A percentile compares a stretch with the other conserved stretches of the same genome.
These are phyloP conservation scores for Apteryx mantelli DNA, from an alignment of 2,113 vertebrate genomes.

Conservation along the genomic window DNA sequence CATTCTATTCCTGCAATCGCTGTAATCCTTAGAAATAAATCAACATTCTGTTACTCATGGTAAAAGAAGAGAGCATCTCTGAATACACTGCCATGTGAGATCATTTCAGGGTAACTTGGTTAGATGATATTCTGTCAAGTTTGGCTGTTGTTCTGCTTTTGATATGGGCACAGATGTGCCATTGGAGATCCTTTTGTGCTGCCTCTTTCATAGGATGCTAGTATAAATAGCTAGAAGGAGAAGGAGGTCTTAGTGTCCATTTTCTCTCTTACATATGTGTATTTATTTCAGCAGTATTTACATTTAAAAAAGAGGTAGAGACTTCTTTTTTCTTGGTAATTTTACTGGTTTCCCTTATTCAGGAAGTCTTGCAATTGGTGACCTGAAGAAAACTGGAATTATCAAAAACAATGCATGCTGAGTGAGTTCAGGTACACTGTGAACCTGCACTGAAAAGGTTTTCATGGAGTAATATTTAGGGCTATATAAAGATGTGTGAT, in stretches of 20 bases:
- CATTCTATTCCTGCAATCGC: neutral
- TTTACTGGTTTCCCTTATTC: neutral
- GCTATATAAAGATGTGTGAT: neutral
- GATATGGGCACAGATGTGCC: neutral
- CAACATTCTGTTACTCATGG: neutral
- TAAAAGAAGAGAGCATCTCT: neutral
- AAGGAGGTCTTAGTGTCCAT: neutral
- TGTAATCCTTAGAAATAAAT: slow-evolving; percentile 15
- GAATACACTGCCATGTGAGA: neutral
- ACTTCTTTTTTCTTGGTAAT: neutral
- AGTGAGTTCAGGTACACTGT: neutral
- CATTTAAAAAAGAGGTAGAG: neutral
- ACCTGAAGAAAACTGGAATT: neutral
- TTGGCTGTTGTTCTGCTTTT: neutral
- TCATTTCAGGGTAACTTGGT: neutral
- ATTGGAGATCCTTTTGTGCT: neutral
- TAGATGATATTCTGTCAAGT: neutral
- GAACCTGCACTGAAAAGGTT: neutral
- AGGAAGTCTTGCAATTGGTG: neutral
- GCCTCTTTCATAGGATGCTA: neutral
- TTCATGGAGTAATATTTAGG: neutral
- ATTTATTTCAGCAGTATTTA: neutral
- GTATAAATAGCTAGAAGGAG: neutral
- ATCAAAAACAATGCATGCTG: neutral
- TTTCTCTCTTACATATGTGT: neutral